These are phyloP conservation scores for Epizoanthus stellaris DNA, from an alignment of 92 coral and sea anemone species.

Conservation along the genomic window DNA sequence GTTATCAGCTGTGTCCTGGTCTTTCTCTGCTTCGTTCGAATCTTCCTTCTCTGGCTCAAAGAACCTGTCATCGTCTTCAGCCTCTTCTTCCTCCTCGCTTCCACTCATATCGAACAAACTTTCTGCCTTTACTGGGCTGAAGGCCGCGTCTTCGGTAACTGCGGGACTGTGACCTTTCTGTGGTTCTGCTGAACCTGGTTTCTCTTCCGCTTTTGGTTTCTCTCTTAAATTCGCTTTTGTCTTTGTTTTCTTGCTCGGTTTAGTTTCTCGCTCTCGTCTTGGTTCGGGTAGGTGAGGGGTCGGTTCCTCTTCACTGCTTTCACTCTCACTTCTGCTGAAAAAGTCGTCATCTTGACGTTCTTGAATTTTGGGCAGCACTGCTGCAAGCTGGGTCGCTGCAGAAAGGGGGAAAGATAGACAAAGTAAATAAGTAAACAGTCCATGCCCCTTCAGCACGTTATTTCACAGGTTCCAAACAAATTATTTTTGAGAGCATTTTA, in stretches of 20 bases:
- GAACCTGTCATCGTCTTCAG: constrained; percentile 58
- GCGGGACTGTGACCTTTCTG: constrained; percentile 9
- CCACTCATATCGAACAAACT: constrained; percentile 70
- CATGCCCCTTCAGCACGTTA: too few species aligned
- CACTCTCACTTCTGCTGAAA: constrained; percentile 69
- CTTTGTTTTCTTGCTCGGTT: constrained; percentile 36
- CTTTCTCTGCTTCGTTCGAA: constrained; percentile 60
- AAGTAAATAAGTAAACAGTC: too few species aligned
- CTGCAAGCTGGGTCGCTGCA: constrained; percentile 78
- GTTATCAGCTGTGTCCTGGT: constrained; percentile 40
- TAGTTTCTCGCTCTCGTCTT: constrained; percentile 46
- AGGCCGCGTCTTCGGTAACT: constrained; percentile 21
- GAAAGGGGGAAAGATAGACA: background rate
- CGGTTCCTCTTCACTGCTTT: constrained; percentile 69
- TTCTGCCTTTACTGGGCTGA: constrained; percentile 65
- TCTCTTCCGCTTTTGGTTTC: background rate
- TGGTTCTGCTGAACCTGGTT: background rate
- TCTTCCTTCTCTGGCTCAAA: constrained; percentile 72
- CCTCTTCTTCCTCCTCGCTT: constrained; percentile 59
- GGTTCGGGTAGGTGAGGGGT: constrained; percentile 63
- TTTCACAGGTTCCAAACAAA: too few species aligned
- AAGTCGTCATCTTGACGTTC: constrained; percentile 74
- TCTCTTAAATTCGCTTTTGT: constrained; percentile 27
- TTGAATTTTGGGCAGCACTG: constrained; percentile 72
- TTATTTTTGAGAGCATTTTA: too few species aligned